Evolutionary conservation across 2,797 vertebrate species (phyloP).

Genomic region (Cheirogaleus major): DNA sequence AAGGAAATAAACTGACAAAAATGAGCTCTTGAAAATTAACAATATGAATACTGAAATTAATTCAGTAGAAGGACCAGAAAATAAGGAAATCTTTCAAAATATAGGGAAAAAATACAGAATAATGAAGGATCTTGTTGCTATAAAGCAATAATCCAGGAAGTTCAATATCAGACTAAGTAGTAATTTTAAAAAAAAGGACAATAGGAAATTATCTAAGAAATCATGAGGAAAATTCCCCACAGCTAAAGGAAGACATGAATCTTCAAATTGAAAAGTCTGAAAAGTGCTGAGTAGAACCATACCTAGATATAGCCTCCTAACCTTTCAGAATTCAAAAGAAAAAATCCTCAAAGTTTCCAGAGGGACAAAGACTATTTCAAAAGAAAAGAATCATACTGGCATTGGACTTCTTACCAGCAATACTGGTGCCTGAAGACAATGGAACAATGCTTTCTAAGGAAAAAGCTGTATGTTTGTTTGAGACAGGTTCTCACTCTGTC

Average conservation of each 20-base stretch:
- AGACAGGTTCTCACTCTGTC: background rate
- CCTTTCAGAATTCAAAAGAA: background rate
- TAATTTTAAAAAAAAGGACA: background rate
- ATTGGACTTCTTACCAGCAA: background rate
- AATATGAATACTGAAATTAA: background rate
- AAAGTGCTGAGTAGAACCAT: background rate
- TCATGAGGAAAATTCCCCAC: background rate
- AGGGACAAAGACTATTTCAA: background rate
- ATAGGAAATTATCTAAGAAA: slow-evolving; percentile 34
- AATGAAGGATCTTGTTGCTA: background rate
- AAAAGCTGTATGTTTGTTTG: background rate
- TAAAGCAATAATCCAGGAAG: slow-evolving; percentile 14
- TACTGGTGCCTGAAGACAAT: background rate
- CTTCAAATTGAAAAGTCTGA: background rate
- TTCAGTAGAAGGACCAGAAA: background rate
- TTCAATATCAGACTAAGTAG: background rate
- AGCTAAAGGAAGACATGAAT: background rate
- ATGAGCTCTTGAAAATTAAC: slow-evolving; percentile 2
- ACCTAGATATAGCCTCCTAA: background rate
- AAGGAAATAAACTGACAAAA: background rate
- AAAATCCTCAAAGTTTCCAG: background rate
- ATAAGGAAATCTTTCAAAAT: slow-evolving; percentile 33
- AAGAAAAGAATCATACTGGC: background rate
- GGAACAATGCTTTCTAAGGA: background rate
- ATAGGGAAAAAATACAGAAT: background rate